phyloP scores from a whole-genome alignment of 2,888 invertebrate genomes.

The Kryphioiulus occultus region DNA sequence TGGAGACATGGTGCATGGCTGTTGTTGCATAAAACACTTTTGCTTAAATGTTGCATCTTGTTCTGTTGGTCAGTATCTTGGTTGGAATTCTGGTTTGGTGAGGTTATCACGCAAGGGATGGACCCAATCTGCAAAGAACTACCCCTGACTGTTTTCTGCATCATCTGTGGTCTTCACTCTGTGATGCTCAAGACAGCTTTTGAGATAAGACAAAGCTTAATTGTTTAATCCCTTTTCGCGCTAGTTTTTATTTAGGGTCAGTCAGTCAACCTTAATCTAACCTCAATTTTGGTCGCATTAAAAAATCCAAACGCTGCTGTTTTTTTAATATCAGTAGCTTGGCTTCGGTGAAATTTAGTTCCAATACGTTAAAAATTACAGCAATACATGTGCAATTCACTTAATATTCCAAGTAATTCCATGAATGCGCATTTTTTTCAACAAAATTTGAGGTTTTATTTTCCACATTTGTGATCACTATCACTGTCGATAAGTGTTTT shows the following conservation, averaged over 20 bases:
- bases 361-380: background rate
- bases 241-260: conserved; percentile 17
- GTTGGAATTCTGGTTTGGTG: background rate
- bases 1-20: background rate
- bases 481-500: background rate
- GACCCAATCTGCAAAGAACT: background rate
- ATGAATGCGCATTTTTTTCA: background rate
- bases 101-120: background rate
- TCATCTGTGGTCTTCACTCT: conserved; percentile 41
- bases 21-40: background rate
- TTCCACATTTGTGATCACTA: background rate
- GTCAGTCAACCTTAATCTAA: background rate
- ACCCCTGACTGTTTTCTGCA: conserved; percentile 27
- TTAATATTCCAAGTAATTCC: background rate
- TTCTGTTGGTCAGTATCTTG: background rate
- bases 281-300: background rate
- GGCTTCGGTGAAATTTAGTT: background rate
- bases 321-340: background rate
- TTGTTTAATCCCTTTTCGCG: conserved; percentile 35
- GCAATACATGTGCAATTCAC: background rate
- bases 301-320: background rate
- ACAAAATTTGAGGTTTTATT: background rate
- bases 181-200: conserved; percentile 42
- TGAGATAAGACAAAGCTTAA: conserved; percentile 20
- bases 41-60: background rate